A percentile compares a stretch with the other conserved stretches of the same genome.
phyloP scores from a whole-genome alignment of 2,888 invertebrate species.

The Hybos culiciformis region DNA sequence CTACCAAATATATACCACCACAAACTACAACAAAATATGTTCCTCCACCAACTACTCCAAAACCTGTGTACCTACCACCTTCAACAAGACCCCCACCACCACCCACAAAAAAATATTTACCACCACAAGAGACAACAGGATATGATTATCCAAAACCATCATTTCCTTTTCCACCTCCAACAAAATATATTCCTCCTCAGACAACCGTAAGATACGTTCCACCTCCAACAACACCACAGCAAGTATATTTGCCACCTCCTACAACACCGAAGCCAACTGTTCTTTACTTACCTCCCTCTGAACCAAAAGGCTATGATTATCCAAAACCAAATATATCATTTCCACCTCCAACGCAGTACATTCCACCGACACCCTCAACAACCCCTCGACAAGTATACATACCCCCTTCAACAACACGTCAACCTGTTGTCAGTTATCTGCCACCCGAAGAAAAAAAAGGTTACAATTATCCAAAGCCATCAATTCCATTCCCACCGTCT shows the following conservation, averaged over 20 bases:
- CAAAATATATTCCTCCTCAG: slow-evolving; percentile 4
- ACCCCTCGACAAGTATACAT: slow-evolving; percentile 6
- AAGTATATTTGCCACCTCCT: slow-evolving; percentile 15
- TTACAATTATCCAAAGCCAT: slow-evolving; percentile 12
- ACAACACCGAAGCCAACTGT: slow-evolving; percentile 2
- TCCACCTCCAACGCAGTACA: slow-evolving; percentile 12
- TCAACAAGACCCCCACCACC: slow-evolving; percentile 1
- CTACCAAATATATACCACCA: no score
- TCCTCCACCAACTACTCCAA: slow-evolving; percentile 13
- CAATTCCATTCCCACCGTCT: slow-evolving; percentile 11
- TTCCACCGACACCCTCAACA: slow-evolving; percentile 13
- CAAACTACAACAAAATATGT: background rate
- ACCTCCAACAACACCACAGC: slow-evolving; percentile 8
- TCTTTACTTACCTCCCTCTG: slow-evolving; percentile 7
- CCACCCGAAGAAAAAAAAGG: slow-evolving; percentile 16
- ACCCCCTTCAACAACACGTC: slow-evolving; percentile 6
- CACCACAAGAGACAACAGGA: slow-evolving; percentile 16
- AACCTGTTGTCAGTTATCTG: slow-evolving; percentile 5
- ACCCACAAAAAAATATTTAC: background rate
- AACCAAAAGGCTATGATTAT: slow-evolving; percentile 11
- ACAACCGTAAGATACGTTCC: slow-evolving; percentile 13
- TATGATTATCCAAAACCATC: slow-evolving; percentile 21
- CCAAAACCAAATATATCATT: slow-evolving; percentile 25
- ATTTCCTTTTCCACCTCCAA: slow-evolving; percentile 1
- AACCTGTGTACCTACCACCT: slow-evolving; percentile 7